Conservation (phyloP, 2,113 vertebrate species). For the Cyanistes caeruleus region DNA sequence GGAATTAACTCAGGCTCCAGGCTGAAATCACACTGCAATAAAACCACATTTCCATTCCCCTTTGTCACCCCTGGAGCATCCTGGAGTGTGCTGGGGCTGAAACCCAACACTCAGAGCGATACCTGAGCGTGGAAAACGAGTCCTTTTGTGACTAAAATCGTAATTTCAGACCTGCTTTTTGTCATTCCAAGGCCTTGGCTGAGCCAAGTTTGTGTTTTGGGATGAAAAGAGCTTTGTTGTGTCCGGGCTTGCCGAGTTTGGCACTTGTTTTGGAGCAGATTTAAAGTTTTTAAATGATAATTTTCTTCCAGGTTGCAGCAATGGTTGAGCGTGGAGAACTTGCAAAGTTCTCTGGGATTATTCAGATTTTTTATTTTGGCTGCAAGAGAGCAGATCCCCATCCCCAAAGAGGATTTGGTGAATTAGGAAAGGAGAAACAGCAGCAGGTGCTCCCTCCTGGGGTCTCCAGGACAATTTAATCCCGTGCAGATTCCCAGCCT, state of each 20-base stretch:
- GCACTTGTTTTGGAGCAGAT: not conserved
- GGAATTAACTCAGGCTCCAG: not conserved
- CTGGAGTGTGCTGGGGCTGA: not conserved
- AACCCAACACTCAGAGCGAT: accelerated
- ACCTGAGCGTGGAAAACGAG: not conserved
- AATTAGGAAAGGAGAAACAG: not conserved
- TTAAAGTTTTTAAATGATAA: not conserved
- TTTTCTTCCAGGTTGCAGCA: not conserved
- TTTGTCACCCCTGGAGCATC: not conserved
- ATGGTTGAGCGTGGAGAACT: too few species aligned
- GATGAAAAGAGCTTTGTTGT: accelerated
- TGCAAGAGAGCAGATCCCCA: accelerated
- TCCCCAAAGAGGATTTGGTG: not conserved
- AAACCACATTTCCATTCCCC: not conserved
- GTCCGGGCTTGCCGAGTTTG: not conserved
- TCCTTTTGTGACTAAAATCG: not conserved
- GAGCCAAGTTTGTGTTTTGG: not conserved
- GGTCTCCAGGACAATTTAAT: not conserved
- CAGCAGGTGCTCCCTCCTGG: not conserved
- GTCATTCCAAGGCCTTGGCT: accelerated
- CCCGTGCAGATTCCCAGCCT: not conserved
- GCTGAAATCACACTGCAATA: not conserved
- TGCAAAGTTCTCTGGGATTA: not conserved
- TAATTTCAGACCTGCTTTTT: not conserved
- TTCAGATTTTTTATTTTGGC: not conserved